Percentiles rank a stretch among this genome's conserved stretches.
phyloP scores from a whole-genome alignment of 2,888 invertebrate genomes.

The Synergus laeviventris region DNA sequence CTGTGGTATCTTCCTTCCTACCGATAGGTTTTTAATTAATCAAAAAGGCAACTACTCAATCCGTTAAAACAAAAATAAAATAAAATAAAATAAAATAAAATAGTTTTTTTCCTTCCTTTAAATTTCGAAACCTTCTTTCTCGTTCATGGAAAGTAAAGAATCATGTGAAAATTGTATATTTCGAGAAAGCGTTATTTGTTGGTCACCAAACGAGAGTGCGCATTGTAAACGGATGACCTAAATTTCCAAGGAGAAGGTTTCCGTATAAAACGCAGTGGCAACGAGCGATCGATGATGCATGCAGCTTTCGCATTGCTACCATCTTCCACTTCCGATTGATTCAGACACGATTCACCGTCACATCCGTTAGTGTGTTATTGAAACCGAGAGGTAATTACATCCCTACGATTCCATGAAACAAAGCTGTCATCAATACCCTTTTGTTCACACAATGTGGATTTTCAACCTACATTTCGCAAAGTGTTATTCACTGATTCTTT shows the following conservation, averaged over 20 bases:
- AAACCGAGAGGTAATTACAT: not conserved
- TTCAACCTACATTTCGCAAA: not conserved
- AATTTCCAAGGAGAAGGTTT: conserved; percentile 48
- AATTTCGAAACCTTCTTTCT: too few species aligned
- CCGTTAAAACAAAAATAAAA: not conserved
- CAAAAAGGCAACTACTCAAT: too few species aligned
- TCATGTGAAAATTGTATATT: not conserved
- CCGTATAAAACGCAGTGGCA: conserved; percentile 46
- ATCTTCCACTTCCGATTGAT: conserved; percentile 37
- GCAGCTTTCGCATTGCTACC: conserved; percentile 40
- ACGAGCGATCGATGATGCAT: conserved; percentile 51
- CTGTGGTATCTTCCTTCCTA: not conserved
- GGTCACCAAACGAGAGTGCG: not conserved
- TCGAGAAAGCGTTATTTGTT: not conserved
- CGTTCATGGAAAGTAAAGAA: not conserved
- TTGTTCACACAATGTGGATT: not conserved
- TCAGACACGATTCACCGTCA: not conserved
- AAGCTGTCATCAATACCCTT: not conserved
- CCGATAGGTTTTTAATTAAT: too few species aligned
- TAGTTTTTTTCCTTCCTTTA: too few species aligned
- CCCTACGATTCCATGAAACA: not conserved
- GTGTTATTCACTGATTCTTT: not conserved
- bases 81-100: not conserved
- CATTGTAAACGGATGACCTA: conserved; percentile 47
- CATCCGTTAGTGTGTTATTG: not conserved